Percentiles rank a stretch among this genome's conserved stretches.
phyloP scores from a whole-genome alignment of 2,797 vertebrate species.

The Molossus molossus region DNA sequence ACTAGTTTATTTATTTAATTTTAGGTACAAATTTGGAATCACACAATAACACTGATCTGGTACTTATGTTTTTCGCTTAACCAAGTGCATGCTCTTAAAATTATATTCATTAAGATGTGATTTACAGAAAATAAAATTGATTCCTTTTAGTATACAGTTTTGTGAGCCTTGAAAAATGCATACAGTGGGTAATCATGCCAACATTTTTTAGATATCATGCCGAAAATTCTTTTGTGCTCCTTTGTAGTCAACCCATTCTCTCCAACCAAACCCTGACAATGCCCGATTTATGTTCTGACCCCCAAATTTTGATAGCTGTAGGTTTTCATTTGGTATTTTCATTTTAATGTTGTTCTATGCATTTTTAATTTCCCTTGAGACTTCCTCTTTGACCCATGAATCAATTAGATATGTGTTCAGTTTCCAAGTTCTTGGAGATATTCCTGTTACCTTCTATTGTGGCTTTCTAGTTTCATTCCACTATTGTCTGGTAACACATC shows the following conservation, averaged over 20 bases:
- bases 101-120: not conserved
- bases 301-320: not conserved
- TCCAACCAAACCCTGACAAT: not conserved
- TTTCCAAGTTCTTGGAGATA: not conserved
- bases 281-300: slow-evolving; percentile 21
- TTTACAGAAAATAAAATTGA: slow-evolving; percentile 24
- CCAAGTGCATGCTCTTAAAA: not conserved
- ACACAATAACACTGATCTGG: slow-evolving; percentile 7
- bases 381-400: not conserved
- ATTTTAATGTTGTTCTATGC: not conserved
- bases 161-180: not conserved
- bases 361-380: slow-evolving; percentile 21
- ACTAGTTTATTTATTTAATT: not conserved
- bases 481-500: not conserved
- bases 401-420: not conserved
- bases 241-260: not conserved
- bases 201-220: not conserved
- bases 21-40: slow-evolving; percentile 1
- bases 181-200: not conserved
- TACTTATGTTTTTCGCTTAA: not conserved
- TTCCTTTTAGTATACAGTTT: not conserved
- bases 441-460: not conserved
- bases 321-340: slow-evolving; percentile 25
- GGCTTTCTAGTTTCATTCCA: slow-evolving; percentile 8
- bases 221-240: not conserved